Evolutionary conservation across 2,797 vertebrate genomes (phyloP).

Genomic region (Coracias cyanogaster): DNA sequence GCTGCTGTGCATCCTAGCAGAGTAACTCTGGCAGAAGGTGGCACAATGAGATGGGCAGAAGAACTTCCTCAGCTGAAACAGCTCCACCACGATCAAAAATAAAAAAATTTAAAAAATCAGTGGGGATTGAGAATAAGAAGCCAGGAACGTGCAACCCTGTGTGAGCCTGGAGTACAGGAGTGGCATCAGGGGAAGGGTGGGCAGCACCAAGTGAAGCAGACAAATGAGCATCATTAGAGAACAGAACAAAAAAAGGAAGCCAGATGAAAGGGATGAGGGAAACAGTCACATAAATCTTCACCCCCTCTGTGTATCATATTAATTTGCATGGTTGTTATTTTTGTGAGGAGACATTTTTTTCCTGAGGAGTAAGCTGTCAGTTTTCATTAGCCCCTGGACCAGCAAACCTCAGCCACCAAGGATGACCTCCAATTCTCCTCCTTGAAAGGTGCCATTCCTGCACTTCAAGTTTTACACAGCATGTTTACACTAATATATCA

Average conservation of each 20-base stretch:
- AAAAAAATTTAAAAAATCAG: background rate
- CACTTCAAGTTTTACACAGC: background rate
- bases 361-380: slow-evolving; percentile 40
- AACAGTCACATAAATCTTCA: slow-evolving; percentile 45
- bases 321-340: slow-evolving; percentile 55
- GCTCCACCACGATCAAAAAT: rapidly evolving
- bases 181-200: background rate
- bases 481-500: background rate
- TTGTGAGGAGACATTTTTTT: background rate
- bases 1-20: background rate
- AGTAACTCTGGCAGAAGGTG: background rate
- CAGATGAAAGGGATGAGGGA: background rate
- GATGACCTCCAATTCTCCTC: slow-evolving; percentile 27
- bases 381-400: slow-evolving; percentile 25
- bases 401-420: background rate
- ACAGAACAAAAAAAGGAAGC: background rate
- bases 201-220: background rate
- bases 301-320: background rate
- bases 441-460: background rate
- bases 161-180: background rate
- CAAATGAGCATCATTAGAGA: slow-evolving; percentile 44
- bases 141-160: background rate
- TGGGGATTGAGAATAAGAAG: background rate
- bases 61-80: background rate
- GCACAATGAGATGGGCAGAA: background rate